Conservation (phyloP, 2,888 invertebrate species). For the Epistrophe eligans region DNA sequence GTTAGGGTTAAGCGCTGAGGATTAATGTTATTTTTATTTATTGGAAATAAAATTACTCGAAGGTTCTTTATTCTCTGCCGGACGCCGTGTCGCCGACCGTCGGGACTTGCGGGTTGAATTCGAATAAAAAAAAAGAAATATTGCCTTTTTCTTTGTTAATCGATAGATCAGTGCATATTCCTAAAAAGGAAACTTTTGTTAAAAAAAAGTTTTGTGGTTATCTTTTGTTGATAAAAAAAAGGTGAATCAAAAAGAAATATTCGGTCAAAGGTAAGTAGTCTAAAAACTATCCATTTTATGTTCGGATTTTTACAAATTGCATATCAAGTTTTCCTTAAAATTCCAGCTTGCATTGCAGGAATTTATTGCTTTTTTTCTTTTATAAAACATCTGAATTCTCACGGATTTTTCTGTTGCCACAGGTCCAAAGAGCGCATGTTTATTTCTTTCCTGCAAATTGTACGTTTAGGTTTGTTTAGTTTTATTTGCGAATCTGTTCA, state of each 20-base stretch:
- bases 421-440: conserved; percentile 59
- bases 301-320: not conserved
- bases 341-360: not conserved
- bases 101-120: not conserved
- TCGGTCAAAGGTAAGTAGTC: not conserved
- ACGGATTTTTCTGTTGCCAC: conserved; percentile 58
- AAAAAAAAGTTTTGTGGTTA: not conserved
- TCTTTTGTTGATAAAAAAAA: not conserved
- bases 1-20: not conserved
- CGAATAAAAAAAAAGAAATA: not conserved
- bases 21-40: not conserved
- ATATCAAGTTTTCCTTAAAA: not conserved
- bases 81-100: not conserved
- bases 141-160: not conserved
- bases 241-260: not conserved
- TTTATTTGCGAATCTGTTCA: not conserved
- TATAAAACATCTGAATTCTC: not conserved
- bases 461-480: not conserved
- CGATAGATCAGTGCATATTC: not conserved
- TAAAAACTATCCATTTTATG: not conserved
- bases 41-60: not conserved
- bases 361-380: not conserved
- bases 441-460: not conserved
- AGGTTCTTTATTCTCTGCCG: not conserved
- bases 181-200: not conserved